phyloP scores from a whole-genome alignment of 2,113 vertebrate species.

The Cynocephalus volans region DNA sequence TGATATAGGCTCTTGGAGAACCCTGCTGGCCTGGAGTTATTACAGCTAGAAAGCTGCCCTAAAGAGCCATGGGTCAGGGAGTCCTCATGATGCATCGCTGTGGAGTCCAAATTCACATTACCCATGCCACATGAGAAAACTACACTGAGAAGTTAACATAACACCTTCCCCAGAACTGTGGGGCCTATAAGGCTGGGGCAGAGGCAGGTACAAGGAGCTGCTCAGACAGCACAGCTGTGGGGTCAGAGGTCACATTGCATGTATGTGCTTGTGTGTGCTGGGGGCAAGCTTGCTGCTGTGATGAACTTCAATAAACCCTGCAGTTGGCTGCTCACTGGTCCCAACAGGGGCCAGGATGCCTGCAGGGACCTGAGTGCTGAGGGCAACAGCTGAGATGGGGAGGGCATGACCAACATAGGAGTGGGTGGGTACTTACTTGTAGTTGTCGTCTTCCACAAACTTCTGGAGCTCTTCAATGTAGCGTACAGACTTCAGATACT shows the following conservation, averaged over 20 bases:
- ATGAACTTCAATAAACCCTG: background rate
- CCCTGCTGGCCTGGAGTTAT: background rate
- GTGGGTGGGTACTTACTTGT: constrained; percentile 92
- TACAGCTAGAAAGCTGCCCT: background rate
- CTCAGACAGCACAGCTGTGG: background rate
- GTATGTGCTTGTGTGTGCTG: fast-evolving
- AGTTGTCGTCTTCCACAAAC: constrained; percentile 98
- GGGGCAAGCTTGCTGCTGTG: background rate
- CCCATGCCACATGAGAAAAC: background rate
- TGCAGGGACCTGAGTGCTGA: background rate
- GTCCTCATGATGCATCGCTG: fast-evolving
- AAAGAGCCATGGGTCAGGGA: fast-evolving
- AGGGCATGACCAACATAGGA: fast-evolving
- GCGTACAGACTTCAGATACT: constrained; percentile 96
- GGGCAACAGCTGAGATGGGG: fast-evolving
- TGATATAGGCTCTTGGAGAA: background rate
- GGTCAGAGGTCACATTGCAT: background rate
- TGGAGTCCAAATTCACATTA: background rate
- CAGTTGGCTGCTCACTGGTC: background rate
- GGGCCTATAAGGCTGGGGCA: fast-evolving
- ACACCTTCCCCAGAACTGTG: background rate
- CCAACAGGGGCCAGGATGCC: background rate
- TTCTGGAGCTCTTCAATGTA: constrained; percentile 99
- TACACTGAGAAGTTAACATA: background rate
- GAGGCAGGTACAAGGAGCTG: background rate